A percentile compares a stretch with the other conserved stretches of the same genome.
These are phyloP conservation scores for Melanotaenia pygmaea DNA, from an alignment of 2,797 vertebrate species.

Conservation along the genomic window DNA sequence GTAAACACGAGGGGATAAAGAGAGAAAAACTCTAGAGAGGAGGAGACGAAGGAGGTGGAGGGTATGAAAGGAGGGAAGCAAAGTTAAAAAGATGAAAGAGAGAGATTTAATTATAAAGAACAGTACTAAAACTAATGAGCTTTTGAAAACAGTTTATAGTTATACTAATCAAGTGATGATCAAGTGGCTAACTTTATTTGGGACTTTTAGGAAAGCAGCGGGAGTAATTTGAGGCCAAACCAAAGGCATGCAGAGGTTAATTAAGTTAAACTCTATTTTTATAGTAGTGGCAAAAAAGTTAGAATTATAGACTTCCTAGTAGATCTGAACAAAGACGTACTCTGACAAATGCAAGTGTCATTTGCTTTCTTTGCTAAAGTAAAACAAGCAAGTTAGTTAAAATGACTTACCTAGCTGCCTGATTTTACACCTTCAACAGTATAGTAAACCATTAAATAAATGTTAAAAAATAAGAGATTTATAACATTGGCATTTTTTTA, in stretches of 20 bases:
- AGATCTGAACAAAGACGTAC: background rate
- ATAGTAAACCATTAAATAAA: background rate
- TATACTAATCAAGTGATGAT: constrained; percentile 80
- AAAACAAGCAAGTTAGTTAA: background rate
- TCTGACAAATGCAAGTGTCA: background rate
- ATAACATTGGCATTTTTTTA: background rate
- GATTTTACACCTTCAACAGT: background rate
- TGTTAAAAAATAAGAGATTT: background rate
- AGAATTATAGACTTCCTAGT: constrained; percentile 25
- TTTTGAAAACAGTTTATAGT: constrained; percentile 73
- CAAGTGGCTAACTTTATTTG: constrained; percentile 77
- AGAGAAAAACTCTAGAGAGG: constrained; percentile 46
- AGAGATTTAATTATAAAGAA: constrained; percentile 74
- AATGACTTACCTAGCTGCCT: background rate
- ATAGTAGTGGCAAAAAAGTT: constrained; percentile 39
- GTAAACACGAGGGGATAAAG: constrained; percentile 71
- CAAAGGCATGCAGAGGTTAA: constrained; percentile 63
- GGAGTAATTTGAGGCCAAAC: constrained; percentile 64
- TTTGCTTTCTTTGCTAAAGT: background rate
- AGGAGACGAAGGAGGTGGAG: constrained; percentile 63
- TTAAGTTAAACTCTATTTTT: constrained; percentile 54
- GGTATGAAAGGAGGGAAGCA: constrained; percentile 58
- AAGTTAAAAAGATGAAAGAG: constrained; percentile 68
- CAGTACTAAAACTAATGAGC: constrained; percentile 71
- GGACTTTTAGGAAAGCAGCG: constrained; percentile 52